Evolutionary conservation across 2,888 invertebrate genomes (phyloP).

Genomic region (Automeris io): DNA sequence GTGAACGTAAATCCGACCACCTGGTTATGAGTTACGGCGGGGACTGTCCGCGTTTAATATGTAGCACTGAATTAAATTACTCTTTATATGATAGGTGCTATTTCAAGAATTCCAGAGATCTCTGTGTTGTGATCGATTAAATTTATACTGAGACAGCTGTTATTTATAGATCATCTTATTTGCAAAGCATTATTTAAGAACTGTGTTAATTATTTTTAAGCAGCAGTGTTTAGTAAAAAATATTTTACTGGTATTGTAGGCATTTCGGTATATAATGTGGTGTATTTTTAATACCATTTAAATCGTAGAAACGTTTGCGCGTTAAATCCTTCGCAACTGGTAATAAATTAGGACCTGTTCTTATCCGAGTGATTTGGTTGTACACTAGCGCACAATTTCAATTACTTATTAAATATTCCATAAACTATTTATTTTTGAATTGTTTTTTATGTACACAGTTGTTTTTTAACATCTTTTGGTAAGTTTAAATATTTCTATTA

Average conservation of each 20-base stretch:
- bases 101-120: conserved; percentile 1
- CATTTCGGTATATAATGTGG: background rate
- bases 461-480: no score
- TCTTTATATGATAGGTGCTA: conserved; percentile 4
- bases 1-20: conserved; percentile 43
- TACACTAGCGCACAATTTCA: conserved; percentile 14
- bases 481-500: no score
- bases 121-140: background rate
- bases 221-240: no score
- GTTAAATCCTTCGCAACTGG: conserved; percentile 17
- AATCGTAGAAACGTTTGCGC: conserved; percentile 7
- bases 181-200: no score
- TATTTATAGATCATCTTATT: no score
- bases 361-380: conserved; percentile 11
- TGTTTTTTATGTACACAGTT: no score
- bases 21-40: conserved; percentile 45
- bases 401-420: conserved; percentile 18
- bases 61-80: conserved; percentile 37
- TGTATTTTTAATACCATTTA: conserved; percentile 15
- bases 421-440: conserved; percentile 10
- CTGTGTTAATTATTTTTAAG: no score
- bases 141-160: no score
- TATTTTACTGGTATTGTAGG: no score
- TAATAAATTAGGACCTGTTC: conserved; percentile 17
- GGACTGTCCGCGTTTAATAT: conserved; percentile 31